Evolutionary conservation across 2,113 vertebrate species (phyloP).

Genomic region (Dipodomys stephensi): DNA sequence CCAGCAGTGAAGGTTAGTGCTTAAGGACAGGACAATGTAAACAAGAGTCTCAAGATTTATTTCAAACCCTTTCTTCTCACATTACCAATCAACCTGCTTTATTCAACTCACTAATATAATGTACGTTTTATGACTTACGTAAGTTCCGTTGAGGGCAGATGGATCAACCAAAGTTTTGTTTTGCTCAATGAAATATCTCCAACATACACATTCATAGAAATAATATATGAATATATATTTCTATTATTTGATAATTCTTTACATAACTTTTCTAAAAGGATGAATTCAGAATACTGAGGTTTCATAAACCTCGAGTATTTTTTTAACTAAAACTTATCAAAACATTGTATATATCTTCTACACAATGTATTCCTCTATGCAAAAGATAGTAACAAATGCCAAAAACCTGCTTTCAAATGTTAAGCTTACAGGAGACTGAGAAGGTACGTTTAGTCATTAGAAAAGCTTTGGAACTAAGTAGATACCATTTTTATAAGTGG

Average conservation of each 20-base stretch:
- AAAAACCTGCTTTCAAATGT: neutral
- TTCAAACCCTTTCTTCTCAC: neutral
- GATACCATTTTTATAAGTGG: constrained; percentile 24
- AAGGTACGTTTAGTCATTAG: neutral
- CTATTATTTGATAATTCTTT: constrained; percentile 21
- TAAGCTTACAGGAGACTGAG: neutral
- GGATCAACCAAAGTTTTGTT: neutral
- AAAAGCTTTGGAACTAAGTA: neutral
- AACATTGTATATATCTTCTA: neutral
- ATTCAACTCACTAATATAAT: neutral
- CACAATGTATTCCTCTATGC: neutral
- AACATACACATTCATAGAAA: constrained; percentile 18
- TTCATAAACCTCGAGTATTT: neutral
- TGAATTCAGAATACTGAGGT: neutral
- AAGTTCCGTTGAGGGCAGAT: neutral
- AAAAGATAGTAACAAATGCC: neutral
- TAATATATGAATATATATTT: neutral
- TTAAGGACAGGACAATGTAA: neutral
- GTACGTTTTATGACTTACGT: neutral
- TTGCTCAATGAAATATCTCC: neutral
- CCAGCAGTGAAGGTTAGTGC: neutral
- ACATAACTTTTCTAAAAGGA: constrained; percentile 30
- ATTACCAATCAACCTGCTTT: neutral
- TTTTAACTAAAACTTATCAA: constrained; percentile 18
- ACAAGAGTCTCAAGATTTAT: neutral